phyloP scores from a whole-genome alignment of 2,888 invertebrate species.

The Omphaloscelis lunosa region DNA sequence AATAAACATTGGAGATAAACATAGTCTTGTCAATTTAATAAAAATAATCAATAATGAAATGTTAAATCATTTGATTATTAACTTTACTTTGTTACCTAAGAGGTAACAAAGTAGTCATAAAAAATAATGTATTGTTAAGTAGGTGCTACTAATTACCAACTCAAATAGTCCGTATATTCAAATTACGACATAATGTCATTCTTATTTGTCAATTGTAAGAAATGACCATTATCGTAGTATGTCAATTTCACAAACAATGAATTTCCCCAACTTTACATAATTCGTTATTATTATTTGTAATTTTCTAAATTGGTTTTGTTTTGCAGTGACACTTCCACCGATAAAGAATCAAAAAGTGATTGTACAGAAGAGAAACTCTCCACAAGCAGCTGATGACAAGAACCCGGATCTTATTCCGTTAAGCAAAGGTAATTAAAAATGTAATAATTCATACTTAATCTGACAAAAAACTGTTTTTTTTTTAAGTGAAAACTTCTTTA shows the following conservation, averaged over 20 bases:
- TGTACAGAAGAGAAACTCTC: slow-evolving; percentile 90
- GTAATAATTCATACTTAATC: neutral
- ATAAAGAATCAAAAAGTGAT: slow-evolving; percentile 91
- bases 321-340: slow-evolving; percentile 84
- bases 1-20: neutral
- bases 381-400: slow-evolving; percentile 95
- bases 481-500: no score
- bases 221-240: neutral
- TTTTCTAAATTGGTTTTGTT: slow-evolving; percentile 13
- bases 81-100: no score
- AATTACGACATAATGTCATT: neutral
- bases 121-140: neutral
- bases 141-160: neutral
- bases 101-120: neutral
- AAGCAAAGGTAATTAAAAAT: slow-evolving; percentile 93
- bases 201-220: neutral
- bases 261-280: neutral
- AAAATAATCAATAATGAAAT: neutral
- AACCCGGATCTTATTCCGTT: slow-evolving; percentile 97
- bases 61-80: neutral
- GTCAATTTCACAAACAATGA: neutral
- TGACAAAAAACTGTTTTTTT: neutral
- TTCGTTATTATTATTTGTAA: neutral
- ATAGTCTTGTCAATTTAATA: neutral
- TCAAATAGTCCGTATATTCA: neutral